Evolutionary conservation across 2,113 vertebrate species (phyloP).

Genomic region (Tauraco erythrolophus): DNA sequence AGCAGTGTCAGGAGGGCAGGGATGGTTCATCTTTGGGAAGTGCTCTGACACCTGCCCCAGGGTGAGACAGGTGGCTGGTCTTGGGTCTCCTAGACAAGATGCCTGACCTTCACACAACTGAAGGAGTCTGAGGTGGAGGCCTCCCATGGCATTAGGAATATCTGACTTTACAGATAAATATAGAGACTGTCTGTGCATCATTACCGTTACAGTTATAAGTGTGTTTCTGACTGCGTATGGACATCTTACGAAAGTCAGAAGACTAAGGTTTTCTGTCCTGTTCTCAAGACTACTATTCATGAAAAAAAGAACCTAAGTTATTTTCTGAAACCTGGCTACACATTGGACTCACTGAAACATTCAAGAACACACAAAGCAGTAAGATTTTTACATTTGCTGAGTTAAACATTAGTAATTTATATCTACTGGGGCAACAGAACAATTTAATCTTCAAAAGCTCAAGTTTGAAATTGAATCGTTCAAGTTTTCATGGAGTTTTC

Average conservation of each 20-base stretch:
- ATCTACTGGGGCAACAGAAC: neutral
- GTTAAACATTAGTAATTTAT: neutral
- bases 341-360: neutral
- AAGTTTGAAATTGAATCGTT: neutral
- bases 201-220: neutral
- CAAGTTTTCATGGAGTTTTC: neutral
- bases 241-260: neutral
- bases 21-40: neutral
- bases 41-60: neutral
- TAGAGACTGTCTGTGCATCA: neutral
- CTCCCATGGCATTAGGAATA: neutral
- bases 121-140: neutral
- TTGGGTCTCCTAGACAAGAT: neutral
- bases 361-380: neutral
- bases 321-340: neutral
- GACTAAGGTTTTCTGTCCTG: neutral
- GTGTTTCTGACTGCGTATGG: neutral
- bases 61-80: accelerated
- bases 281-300: neutral
- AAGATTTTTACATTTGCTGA: neutral
- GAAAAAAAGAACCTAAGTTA: neutral
- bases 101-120: neutral
- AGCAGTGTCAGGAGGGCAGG: accelerated
- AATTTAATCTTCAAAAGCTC: neutral
- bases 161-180: neutral